Evolutionary conservation across 2,797 vertebrate genomes (phyloP).

Genomic region (Pseudochromis fuscus): DNA sequence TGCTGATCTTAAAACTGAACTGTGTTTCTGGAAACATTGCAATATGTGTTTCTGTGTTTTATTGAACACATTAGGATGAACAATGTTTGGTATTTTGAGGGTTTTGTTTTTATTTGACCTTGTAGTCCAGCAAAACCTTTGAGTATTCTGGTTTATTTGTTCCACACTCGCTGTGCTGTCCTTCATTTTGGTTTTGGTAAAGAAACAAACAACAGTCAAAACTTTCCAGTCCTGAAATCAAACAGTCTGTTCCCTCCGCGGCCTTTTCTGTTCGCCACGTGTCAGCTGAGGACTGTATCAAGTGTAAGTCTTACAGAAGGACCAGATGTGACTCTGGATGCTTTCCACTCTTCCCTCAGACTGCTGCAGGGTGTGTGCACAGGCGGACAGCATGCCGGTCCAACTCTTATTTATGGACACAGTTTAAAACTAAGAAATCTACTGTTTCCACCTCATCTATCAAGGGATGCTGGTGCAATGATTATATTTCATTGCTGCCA

Average conservation of each 20-base stretch:
- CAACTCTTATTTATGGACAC: conserved; percentile 31
- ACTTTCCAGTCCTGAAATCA: background rate
- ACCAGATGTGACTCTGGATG: conserved; percentile 83
- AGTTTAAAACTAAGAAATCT: background rate
- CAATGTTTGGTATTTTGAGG: too few relatives aligned
- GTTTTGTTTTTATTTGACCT: too few relatives aligned
- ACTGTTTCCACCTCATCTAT: too few relatives aligned
- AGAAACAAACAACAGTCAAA: background rate
- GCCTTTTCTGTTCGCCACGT: conserved; percentile 82
- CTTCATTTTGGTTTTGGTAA: background rate
- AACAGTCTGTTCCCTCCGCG: conserved; percentile 3
- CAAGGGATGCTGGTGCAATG: background rate
- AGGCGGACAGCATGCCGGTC: conserved; percentile 32
- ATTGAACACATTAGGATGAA: background rate
- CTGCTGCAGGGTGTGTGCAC: conserved; percentile 23
- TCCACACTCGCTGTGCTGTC: background rate
- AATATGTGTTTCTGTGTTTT: too few relatives aligned
- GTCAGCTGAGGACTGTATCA: conserved; percentile 75
- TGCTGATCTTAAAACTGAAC: background rate
- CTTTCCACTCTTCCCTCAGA: conserved; percentile 68
- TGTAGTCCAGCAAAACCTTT: background rate
- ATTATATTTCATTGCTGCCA: conserved; percentile 7
- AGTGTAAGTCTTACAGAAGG: conserved; percentile 67
- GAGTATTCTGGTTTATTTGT: background rate
- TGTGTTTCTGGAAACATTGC: background rate